A percentile compares a stretch with the other conserved stretches of the same genome.
phyloP scores from a whole-genome alignment of 2,797 vertebrate species.

The Emydoidea blandingii region DNA sequence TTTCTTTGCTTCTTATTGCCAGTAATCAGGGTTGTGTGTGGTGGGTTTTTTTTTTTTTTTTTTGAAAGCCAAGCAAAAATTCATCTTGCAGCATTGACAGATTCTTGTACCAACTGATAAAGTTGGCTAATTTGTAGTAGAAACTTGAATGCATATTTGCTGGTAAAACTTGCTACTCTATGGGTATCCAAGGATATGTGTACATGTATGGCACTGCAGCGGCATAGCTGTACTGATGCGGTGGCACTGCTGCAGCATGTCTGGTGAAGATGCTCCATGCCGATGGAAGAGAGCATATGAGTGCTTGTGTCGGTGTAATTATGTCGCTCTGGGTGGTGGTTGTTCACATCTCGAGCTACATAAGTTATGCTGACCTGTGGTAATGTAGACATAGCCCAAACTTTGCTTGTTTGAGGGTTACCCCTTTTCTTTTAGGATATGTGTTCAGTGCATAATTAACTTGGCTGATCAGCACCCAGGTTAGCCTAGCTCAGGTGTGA shows the following conservation, averaged over 20 bases:
- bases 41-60: background rate
- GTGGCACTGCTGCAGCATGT: no score
- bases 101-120: slow-evolving; percentile 51
- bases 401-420: slow-evolving; percentile 23
- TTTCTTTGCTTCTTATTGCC: slow-evolving; percentile 60
- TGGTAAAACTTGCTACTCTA: background rate
- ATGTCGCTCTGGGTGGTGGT: no score
- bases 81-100: slow-evolving; percentile 29
- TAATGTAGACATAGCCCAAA: background rate
- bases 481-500: background rate
- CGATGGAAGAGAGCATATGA: no score
- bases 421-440: background rate
- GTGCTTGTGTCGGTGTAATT: no score
- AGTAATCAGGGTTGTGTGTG: background rate
- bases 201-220: no score
- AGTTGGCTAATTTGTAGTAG: slow-evolving; percentile 42
- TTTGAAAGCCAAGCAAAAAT: slow-evolving; percentile 58
- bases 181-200: no score
- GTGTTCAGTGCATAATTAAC: background rate
- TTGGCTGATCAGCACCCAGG: background rate
- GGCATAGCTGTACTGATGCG: no score
- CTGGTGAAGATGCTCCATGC: no score
- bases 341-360: no score
- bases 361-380: no score
- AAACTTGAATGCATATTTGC: background rate